Conservation (phyloP, 1,140 invertebrate species). For the Wiebesia pumilae region DNA sequence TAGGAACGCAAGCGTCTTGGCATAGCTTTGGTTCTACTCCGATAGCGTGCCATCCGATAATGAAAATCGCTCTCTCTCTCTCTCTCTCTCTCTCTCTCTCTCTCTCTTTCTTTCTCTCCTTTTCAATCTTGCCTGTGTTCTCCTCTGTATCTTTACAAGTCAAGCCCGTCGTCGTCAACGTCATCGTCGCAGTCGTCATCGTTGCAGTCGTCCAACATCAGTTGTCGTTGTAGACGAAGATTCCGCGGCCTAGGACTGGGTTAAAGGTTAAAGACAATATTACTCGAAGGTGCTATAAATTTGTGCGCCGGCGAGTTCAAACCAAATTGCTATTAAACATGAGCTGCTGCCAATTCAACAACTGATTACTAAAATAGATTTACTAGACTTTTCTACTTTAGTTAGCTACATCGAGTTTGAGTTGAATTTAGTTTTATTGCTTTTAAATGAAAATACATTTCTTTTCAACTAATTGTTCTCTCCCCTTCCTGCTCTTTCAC, state of each 20-base stretch:
- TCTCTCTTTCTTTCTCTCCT: too few relatives aligned
- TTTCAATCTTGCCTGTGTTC: too few relatives aligned
- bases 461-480: too few relatives aligned
- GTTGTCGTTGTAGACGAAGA: background rate
- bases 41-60: background rate
- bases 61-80: slow-evolving; percentile 13
- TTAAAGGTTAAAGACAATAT: slow-evolving; percentile 30
- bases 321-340: background rate
- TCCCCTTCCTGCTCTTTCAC: too few relatives aligned
- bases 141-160: slow-evolving; percentile 5
- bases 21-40: background rate
- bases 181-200: background rate
- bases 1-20: background rate
- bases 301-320: background rate
- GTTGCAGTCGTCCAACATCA: background rate
- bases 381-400: background rate
- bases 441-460: too few relatives aligned
- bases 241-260: slow-evolving; percentile 17
- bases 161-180: background rate
- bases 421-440: too few relatives aligned
- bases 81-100: background rate
- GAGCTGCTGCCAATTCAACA: background rate
- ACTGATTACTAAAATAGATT: background rate
- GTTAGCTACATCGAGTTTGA: background rate
- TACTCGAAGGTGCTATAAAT: slow-evolving; percentile 28